These are phyloP conservation scores for Dysidea cf. avara DNA, from an alignment of 37 sponge, comb jelly and placozoan species.

Conservation along the genomic window DNA sequence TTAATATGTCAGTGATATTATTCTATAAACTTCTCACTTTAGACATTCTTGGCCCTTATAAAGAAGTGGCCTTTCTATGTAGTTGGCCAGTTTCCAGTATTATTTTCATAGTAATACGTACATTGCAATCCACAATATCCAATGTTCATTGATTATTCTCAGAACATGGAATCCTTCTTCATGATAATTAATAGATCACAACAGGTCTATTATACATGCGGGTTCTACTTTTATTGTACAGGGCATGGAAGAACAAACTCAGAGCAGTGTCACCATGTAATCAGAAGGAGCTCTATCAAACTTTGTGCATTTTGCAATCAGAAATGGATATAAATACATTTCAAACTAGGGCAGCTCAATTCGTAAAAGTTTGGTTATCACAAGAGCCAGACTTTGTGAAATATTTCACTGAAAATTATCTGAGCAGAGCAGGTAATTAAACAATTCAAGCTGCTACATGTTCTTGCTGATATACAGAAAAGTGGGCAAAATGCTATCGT, in stretches of 20 bases:
- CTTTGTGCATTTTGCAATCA: constrained; percentile 1
- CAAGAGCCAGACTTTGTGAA: constrained; percentile 19
- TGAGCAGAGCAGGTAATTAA: constrained; percentile 23
- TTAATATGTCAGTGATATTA: too few relatives aligned
- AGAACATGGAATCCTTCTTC: too few relatives aligned
- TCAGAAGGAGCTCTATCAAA: constrained; percentile 11
- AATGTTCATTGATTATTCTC: too few relatives aligned
- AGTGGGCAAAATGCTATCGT: constrained; percentile 31
- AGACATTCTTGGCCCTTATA: too few relatives aligned
- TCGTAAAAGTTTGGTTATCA: constrained; percentile 6
- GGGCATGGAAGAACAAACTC: constrained; percentile 27
- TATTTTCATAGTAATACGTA: too few relatives aligned
- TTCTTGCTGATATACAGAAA: not conserved
- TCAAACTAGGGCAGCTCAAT: constrained; percentile 1
- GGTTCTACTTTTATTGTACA: not conserved
- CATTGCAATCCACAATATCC: too few relatives aligned
- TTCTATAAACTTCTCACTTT: too few relatives aligned
- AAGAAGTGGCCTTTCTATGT: too few relatives aligned
- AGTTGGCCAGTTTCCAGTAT: too few relatives aligned
- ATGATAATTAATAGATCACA: too few relatives aligned
- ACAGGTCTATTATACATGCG: too few relatives aligned
- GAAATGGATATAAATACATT: not conserved
- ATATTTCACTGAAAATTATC: constrained; percentile 3
- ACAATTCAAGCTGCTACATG: too few relatives aligned
- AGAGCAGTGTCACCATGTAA: constrained; percentile 2